Evolutionary conservation across 2,113 vertebrate species (phyloP).

Genomic region (Oncorhynchus keta): DNA sequence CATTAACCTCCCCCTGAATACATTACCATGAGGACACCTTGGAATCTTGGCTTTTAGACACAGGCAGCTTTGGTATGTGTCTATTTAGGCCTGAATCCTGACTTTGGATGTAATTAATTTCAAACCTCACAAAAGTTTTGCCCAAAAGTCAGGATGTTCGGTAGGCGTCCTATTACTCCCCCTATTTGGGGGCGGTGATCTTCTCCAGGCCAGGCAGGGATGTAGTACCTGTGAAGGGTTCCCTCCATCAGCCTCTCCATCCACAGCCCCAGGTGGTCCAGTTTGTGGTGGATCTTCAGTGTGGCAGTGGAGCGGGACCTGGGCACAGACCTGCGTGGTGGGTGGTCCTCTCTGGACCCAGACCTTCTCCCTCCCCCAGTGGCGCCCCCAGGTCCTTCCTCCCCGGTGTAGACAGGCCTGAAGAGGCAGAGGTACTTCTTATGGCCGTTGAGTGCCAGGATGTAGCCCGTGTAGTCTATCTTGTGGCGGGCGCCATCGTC

Average conservation of each 20-base stretch:
- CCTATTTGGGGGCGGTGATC: conserved; percentile 71
- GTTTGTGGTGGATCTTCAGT: conserved; percentile 86
- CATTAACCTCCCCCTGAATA: neutral
- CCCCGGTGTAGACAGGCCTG: conserved; percentile 84
- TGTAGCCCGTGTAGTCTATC: conserved; percentile 89
- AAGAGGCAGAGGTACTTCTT: conserved; percentile 98
- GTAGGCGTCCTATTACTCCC: neutral
- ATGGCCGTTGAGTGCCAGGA: conserved; percentile 93
- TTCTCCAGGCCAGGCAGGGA: conserved; percentile 89
- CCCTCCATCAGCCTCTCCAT: conserved; percentile 95
- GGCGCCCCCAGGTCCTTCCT: conserved; percentile 49
- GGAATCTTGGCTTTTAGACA: neutral
- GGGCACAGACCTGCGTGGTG: conserved; percentile 55
- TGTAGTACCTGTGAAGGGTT: conserved; percentile 90
- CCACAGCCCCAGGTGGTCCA: conserved; percentile 92
- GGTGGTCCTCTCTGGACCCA: conserved; percentile 61
- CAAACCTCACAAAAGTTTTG: too few relatives aligned
- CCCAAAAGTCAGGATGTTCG: too few relatives aligned
- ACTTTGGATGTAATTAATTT: neutral
- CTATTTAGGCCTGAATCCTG: neutral
- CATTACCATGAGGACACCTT: too few relatives aligned
- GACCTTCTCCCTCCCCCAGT: conserved; percentile 53
- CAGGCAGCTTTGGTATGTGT: neutral
- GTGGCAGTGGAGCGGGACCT: conserved; percentile 73
- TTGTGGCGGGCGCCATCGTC: conserved; percentile 77